phyloP scores from a whole-genome alignment of 37 sponge, comb jelly and placozoan species.

The Halisarca cf. caerulea region DNA sequence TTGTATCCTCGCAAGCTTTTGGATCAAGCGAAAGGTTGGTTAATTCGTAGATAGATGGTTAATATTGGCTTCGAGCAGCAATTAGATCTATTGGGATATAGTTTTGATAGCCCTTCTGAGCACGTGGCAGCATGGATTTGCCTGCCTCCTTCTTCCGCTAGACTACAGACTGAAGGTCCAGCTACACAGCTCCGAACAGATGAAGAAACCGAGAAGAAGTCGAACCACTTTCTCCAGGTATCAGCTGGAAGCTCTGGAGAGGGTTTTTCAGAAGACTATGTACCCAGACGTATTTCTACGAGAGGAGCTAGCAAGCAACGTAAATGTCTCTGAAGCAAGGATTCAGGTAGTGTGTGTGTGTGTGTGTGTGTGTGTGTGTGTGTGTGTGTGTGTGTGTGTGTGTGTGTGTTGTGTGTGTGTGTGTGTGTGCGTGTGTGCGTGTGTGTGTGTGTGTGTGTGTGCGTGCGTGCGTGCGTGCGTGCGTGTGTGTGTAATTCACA shows the following conservation, averaged over 20 bases:
- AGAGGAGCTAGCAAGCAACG: constrained; percentile 9
- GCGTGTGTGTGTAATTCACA: too few relatives aligned
- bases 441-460: too few relatives aligned
- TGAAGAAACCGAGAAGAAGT: neutral
- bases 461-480: too few relatives aligned
- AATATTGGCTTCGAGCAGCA: too few relatives aligned
- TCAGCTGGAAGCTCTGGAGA: constrained; percentile 13
- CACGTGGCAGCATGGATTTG: too few relatives aligned
- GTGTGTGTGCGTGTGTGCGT: too few relatives aligned
- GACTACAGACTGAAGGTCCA: neutral
- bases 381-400: too few relatives aligned
- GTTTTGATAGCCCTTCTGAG: too few relatives aligned
- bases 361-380: too few relatives aligned
- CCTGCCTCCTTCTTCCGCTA: neutral
- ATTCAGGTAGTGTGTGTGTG: neutral
- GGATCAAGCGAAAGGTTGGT: constrained; percentile 16
- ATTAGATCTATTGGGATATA: too few relatives aligned
- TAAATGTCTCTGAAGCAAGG: constrained; percentile 3
- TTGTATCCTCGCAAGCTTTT: neutral
- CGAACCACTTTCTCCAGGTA: neutral
- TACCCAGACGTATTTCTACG: constrained; percentile 9
- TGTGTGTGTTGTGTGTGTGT: too few relatives aligned
- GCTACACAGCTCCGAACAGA: neutral
- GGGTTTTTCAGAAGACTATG: constrained; percentile 10
- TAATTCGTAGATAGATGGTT: too few relatives aligned